Percentiles rank a stretch among this genome's conserved stretches.
Evolutionary conservation across 2,113 vertebrate species (phyloP).

Genomic region (Aviceda subcristata): DNA sequence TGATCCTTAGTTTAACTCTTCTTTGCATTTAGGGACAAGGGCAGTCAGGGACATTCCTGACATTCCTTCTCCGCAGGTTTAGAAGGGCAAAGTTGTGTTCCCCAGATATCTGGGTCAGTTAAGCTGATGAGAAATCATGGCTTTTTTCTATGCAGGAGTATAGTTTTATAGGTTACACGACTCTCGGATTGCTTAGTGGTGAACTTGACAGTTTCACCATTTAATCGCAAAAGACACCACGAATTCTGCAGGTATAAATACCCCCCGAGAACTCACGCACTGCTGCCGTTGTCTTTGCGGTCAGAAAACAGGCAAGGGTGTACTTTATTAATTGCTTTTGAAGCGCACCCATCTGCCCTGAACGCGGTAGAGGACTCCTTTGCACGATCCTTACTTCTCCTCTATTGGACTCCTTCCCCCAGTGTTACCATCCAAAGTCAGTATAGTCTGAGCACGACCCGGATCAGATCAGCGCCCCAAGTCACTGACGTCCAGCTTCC

Average conservation of each 20-base stretch:
- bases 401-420: not conserved
- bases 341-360: not conserved
- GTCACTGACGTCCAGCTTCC: not conserved
- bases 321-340: not conserved
- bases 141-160: not conserved
- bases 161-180: not conserved
- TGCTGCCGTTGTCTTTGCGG: not conserved
- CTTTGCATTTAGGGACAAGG: not conserved
- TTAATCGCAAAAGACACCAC: not conserved
- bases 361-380: not conserved
- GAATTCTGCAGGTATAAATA: not conserved
- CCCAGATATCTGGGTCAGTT: not conserved
- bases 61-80: not conserved
- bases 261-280: not conserved
- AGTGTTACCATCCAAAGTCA: not conserved
- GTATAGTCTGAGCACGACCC: not conserved
- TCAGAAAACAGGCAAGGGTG: not conserved
- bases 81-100: not conserved
- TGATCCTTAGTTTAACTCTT: not conserved
- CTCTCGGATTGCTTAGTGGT: not conserved
- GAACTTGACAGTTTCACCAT: not conserved
- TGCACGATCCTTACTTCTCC: not conserved
- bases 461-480: not conserved
- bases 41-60: not conserved
- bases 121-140: not conserved